Conservation (phyloP, 2,797 vertebrate genomes). For the Pseudochromis fuscus region DNA sequence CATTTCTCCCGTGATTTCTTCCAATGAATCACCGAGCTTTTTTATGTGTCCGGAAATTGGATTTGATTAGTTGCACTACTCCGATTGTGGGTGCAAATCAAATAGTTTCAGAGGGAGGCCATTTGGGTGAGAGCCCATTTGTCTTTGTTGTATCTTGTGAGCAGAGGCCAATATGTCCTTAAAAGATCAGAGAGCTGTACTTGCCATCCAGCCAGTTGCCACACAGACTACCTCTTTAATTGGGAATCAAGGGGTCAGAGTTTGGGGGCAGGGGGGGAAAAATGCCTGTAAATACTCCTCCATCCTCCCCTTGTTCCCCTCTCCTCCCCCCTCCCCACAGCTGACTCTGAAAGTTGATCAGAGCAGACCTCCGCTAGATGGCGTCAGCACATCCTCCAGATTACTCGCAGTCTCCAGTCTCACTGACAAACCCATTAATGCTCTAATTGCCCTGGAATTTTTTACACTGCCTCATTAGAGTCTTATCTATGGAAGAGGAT, state of each 20-base stretch:
- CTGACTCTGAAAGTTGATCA: slow-evolving; percentile 35
- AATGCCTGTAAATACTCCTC: slow-evolving; percentile 11
- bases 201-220: slow-evolving; percentile 9
- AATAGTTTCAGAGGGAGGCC: slow-evolving; percentile 57
- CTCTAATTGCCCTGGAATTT: slow-evolving; percentile 63
- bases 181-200: slow-evolving; percentile 28
- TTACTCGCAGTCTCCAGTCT: slow-evolving; percentile 38
- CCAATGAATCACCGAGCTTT: slow-evolving; percentile 56
- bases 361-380: slow-evolving; percentile 75
- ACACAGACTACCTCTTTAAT: slow-evolving; percentile 33
- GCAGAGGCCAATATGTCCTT: slow-evolving; percentile 28
- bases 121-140: slow-evolving; percentile 40
- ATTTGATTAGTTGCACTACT: slow-evolving; percentile 47
- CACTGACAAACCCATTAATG: slow-evolving; percentile 71
- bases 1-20: slow-evolving; percentile 38
- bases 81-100: slow-evolving; percentile 47
- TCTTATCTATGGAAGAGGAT: slow-evolving; percentile 48
- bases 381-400: slow-evolving; percentile 64
- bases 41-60: slow-evolving; percentile 61
- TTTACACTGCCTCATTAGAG: slow-evolving; percentile 63
- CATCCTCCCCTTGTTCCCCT: no score
- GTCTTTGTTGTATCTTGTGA: slow-evolving; percentile 11
- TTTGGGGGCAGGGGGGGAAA: slow-evolving; percentile 18
- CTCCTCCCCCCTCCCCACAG: background rate
- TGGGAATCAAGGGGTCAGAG: slow-evolving; percentile 36